Conservation (phyloP, 1,140 invertebrate species). For the Leptonema lineaticorne region DNA sequence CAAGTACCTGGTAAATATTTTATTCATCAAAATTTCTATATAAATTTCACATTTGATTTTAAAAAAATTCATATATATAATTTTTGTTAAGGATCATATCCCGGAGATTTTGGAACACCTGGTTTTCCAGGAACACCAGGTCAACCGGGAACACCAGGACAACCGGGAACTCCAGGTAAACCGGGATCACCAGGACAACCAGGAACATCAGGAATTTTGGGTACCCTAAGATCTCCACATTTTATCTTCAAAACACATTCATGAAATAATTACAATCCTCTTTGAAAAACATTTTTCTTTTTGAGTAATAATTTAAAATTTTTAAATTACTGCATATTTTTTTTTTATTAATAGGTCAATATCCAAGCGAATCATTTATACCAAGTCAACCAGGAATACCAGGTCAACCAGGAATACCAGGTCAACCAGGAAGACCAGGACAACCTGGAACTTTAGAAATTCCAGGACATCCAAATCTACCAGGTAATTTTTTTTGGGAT, state of each 20-base stretch:
- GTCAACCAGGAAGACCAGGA: not conserved
- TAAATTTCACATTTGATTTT: too few species aligned
- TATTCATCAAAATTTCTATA: too few species aligned
- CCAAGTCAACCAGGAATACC: not conserved
- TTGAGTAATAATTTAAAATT: too few species aligned
- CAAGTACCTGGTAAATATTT: constrained; percentile 28
- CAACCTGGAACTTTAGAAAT: not conserved
- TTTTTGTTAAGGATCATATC: constrained; percentile 12
- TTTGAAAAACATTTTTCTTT: too few species aligned
- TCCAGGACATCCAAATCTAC: constrained; percentile 21
- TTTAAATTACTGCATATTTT: too few species aligned
- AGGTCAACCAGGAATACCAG: constrained; percentile 4
- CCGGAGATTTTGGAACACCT: constrained; percentile 32
- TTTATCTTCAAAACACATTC: not conserved
- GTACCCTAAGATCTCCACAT: too few species aligned
- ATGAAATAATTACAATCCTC: not conserved
- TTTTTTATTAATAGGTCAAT: too few species aligned
- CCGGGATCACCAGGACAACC: constrained; percentile 36
- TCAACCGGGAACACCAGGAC: constrained; percentile 41
- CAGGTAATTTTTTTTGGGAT: too few species aligned
- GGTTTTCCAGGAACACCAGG: constrained; percentile 41
- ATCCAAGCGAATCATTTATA: too few species aligned
- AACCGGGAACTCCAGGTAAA: constrained; percentile 37
- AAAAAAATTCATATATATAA: constrained; percentile 17
- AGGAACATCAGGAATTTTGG: too few species aligned